phyloP scores from a whole-genome alignment of 2,888 invertebrate species.

The Odontocolon sp. region DNA sequence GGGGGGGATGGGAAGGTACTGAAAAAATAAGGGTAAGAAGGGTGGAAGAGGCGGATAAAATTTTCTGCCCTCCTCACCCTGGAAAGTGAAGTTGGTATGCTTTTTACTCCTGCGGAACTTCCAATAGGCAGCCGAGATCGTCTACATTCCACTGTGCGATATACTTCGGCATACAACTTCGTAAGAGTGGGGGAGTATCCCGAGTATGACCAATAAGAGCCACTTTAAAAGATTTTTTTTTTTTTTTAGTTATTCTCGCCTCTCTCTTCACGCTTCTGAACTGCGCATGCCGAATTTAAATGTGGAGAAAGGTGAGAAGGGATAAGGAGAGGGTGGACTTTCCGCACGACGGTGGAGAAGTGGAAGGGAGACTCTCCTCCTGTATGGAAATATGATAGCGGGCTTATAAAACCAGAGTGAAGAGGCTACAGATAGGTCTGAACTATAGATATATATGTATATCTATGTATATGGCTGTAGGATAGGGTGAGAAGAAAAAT shows the following conservation, averaged over 20 bases:
- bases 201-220: constrained; percentile 78
- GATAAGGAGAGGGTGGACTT: constrained; percentile 41
- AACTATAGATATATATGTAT: constrained; percentile 30
- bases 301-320: constrained; percentile 55
- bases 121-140: background rate
- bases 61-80: too few species aligned
- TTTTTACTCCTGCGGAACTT: background rate
- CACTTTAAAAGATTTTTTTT: constrained; percentile 77
- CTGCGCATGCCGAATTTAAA: constrained; percentile 78
- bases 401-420: constrained; percentile 61
- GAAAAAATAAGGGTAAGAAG: too few species aligned
- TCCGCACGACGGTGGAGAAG: constrained; percentile 40
- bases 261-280: background rate
- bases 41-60: too few species aligned
- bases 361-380: constrained; percentile 64
- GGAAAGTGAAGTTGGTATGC: constrained; percentile 7
- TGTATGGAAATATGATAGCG: constrained; percentile 78
- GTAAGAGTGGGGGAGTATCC: constrained; percentile 16
- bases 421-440: constrained; percentile 69
- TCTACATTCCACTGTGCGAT: background rate
- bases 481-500: constrained; percentile 37
- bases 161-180: background rate
- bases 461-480: constrained; percentile 35
- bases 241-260: constrained; percentile 39
- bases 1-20: too few species aligned